phyloP scores from a whole-genome alignment of 2,797 vertebrate species.

The Coregonus ussuriensis region DNA sequence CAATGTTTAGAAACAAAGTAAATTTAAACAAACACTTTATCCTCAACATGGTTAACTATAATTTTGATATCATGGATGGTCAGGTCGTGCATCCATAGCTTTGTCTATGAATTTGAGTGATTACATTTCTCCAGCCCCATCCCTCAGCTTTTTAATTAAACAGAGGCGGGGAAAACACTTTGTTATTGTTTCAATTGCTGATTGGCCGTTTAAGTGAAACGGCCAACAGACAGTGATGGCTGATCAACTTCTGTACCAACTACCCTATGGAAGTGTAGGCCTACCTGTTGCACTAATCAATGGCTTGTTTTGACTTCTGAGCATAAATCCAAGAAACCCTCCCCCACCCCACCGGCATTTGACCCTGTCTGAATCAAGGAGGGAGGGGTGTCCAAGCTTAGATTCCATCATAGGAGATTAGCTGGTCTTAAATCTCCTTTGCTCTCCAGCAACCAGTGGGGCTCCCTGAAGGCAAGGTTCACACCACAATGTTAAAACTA shows the following conservation, averaged over 20 bases:
- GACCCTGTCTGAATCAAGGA: constrained; percentile 61
- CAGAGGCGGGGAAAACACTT: too few species aligned
- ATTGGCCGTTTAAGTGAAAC: neutral
- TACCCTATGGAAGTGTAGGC: neutral
- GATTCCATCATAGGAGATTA: constrained; percentile 69
- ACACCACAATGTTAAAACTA: constrained; percentile 64
- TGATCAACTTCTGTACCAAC: neutral
- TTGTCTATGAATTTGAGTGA: too few species aligned
- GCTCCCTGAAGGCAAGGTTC: constrained; percentile 63
- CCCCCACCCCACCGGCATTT: constrained; percentile 56
- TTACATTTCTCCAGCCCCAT: too few species aligned
- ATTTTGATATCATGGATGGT: too few species aligned
- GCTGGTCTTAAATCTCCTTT: constrained; percentile 71
- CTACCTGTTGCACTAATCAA: constrained; percentile 61
- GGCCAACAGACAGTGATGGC: neutral
- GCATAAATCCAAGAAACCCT: constrained; percentile 51
- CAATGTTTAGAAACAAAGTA: too few species aligned
- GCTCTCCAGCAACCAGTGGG: constrained; percentile 54
- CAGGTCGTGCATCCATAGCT: too few species aligned
- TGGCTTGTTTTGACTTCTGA: constrained; percentile 49
- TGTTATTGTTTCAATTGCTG: too few species aligned
- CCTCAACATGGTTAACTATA: too few species aligned
- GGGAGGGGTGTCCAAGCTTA: constrained; percentile 67
- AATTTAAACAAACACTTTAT: too few species aligned
- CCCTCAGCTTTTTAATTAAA: too few species aligned